phyloP scores from a whole-genome alignment of 2,113 vertebrate species.

The Glaucomys volans region DNA sequence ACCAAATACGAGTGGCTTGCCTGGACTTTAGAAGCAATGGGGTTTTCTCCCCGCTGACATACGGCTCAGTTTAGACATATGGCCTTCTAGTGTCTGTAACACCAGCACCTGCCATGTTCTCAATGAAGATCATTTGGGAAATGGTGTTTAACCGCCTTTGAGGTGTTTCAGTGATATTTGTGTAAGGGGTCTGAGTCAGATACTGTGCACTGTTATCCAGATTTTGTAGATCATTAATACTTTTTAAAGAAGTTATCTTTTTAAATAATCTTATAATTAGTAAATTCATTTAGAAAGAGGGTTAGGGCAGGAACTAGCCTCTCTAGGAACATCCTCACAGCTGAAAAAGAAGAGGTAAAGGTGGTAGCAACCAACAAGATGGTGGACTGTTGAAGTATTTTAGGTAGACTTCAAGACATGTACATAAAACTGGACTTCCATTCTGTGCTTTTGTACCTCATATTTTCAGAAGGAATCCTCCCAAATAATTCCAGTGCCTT shows the following conservation, averaged over 20 bases:
- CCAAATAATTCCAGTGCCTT: not conserved
- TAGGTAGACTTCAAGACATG: not conserved
- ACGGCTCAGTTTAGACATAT: not conserved
- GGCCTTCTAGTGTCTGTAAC: not conserved
- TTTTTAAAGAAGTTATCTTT: not conserved
- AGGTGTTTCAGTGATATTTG: not conserved
- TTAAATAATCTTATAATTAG: not conserved
- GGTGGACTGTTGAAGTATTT: not conserved
- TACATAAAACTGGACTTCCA: not conserved
- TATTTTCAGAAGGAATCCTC: not conserved
- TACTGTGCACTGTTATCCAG: not conserved
- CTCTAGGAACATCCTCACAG: not conserved
- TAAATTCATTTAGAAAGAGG: not conserved
- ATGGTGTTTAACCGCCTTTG: not conserved
- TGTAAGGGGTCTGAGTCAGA: not conserved
- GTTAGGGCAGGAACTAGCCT: not conserved
- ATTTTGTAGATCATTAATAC: not conserved
- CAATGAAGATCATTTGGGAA: not conserved
- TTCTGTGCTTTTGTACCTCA: not conserved
- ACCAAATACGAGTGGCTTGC: rapidly evolving
- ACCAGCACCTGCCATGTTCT: not conserved
- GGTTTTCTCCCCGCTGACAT: not conserved
- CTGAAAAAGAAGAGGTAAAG: not conserved
- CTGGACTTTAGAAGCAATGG: not conserved
- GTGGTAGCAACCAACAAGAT: too few relatives aligned